Evolutionary conservation across 2,797 vertebrate genomes (phyloP), one percentile per base, ranked within the genome.

Genomic region (Hypotaenidia okinawae): DNA sequence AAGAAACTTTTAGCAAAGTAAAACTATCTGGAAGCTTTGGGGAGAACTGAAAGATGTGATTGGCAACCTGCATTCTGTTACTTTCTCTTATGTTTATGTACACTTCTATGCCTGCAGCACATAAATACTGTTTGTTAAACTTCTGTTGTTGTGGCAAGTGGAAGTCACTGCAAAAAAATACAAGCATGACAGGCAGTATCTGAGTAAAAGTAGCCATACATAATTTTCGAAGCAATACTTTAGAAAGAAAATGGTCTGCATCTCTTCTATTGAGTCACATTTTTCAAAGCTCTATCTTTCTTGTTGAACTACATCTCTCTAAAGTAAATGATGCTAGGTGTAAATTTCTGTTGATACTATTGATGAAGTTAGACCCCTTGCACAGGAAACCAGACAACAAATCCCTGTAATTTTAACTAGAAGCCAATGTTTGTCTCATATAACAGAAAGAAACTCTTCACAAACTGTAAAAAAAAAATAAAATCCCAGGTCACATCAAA

Each of bases 71-170:
- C 94, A 96, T 96, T 96, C 95, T 97, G 94, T 72, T 94, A 91
- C 93, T 95, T 94, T 84, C 73, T 89, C 59, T 92, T 63, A 77
- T 92, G 93, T 93, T 97, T 97, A 94, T 84, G 82, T 94, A 92
- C 72, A 89, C 77, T 96, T 95, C 64, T 74, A 32, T 85, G 93
- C 90, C 91, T 95, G 74, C 82, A 96, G 94, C 91, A 92, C 51
- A 89, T 91, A 97, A 95, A 95, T 93, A 95, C 86, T 93, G 70
- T 95, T 95, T 87, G 85, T 90, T 94, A 90, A 96, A 89, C 88
- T 96, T 94, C 94, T 96, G 93, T 96, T 97, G 93, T 96, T 96
- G 78, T 90, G 93, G 93, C 93, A 95, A 95, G 90, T 94, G 24
- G 54, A 96, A 97, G 87, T 96, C 90, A 96, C 27, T 82, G 94